phyloP scores from a whole-genome alignment of 2,888 invertebrate species.

The Camponotus fellah region DNA sequence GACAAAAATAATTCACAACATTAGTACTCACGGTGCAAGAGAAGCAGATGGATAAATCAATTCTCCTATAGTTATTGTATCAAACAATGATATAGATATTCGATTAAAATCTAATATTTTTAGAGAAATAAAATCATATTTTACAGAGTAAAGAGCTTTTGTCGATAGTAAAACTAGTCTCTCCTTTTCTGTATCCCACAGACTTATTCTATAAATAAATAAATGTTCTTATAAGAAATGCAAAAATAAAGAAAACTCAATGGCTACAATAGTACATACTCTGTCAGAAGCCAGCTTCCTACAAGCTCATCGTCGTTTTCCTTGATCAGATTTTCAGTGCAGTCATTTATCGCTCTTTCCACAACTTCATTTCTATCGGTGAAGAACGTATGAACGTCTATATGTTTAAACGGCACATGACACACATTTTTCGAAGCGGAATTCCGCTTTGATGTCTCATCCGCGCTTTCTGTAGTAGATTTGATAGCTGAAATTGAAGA shows the following conservation, averaged over 20 bases:
- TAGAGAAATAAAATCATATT: constrained; percentile 95
- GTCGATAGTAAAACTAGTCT: constrained; percentile 92
- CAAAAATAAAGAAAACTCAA: background rate
- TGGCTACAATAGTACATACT: constrained; percentile 88
- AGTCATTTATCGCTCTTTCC: constrained; percentile 91
- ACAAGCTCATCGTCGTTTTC: constrained; percentile 90
- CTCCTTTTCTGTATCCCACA: constrained; percentile 96
- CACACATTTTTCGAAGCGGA: constrained; percentile 65
- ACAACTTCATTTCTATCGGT: constrained; percentile 92
- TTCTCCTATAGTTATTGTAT: constrained; percentile 92
- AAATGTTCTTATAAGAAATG: background rate
- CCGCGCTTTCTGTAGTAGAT: constrained; percentile 22
- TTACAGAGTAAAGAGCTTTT: constrained; percentile 91
- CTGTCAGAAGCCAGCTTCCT: constrained; percentile 93
- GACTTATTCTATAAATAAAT: constrained; percentile 90
- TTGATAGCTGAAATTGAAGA: constrained; percentile 29
- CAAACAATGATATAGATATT: constrained; percentile 90
- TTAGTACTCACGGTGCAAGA: constrained; percentile 92
- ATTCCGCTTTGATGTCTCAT: background rate
- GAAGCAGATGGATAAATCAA: constrained; percentile 94
- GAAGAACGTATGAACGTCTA: constrained; percentile 90
- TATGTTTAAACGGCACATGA: constrained; percentile 76
- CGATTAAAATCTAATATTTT: constrained; percentile 91
- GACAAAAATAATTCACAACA: background rate
- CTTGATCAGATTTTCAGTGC: constrained; percentile 89